Percentiles rank a stretch among this genome's conserved stretches.
phyloP scores from a whole-genome alignment of 2,888 invertebrate genomes.

The Timandra comae region DNA sequence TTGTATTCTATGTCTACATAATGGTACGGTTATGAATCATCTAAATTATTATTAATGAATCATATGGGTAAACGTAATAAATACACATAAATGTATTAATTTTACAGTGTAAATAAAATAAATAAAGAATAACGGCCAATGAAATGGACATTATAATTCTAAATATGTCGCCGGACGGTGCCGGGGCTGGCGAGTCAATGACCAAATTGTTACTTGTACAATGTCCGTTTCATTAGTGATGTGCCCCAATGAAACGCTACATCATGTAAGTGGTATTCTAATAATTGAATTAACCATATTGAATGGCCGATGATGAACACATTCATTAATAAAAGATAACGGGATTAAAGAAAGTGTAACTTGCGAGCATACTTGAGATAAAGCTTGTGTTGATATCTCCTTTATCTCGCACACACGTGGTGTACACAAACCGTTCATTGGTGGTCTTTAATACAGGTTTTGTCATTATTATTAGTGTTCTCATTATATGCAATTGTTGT shows the following conservation, averaged over 20 bases:
- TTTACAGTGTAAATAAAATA: constrained; percentile 28
- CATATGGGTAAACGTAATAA: constrained; percentile 42
- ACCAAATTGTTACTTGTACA: constrained; percentile 38
- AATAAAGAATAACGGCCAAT: constrained; percentile 32
- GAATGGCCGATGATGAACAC: constrained; percentile 19
- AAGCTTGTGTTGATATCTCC: constrained; percentile 4
- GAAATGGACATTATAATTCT: constrained; percentile 47
- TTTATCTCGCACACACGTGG: neutral
- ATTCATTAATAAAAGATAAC: constrained; percentile 20
- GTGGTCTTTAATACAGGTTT: too few species aligned
- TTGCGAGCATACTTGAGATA: constrained; percentile 5
- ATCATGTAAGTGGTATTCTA: constrained; percentile 11
- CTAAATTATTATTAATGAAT: constrained; percentile 60
- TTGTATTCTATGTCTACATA: constrained; percentile 60
- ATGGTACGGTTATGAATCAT: constrained; percentile 63
- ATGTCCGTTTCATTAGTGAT: constrained; percentile 30
- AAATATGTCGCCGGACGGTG: constrained; percentile 30
- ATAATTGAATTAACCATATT: constrained; percentile 15
- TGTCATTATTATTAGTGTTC: too few species aligned
- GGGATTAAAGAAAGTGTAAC: constrained; percentile 14
- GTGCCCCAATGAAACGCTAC: constrained; percentile 21
- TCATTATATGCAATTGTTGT: too few species aligned
- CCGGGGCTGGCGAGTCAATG: constrained; percentile 37
- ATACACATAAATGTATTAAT: constrained; percentile 25
- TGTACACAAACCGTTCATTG: neutral